Base-by-base conservation (phyloP, 2,113 vertebrate species). In the Columba livia region DNA sequence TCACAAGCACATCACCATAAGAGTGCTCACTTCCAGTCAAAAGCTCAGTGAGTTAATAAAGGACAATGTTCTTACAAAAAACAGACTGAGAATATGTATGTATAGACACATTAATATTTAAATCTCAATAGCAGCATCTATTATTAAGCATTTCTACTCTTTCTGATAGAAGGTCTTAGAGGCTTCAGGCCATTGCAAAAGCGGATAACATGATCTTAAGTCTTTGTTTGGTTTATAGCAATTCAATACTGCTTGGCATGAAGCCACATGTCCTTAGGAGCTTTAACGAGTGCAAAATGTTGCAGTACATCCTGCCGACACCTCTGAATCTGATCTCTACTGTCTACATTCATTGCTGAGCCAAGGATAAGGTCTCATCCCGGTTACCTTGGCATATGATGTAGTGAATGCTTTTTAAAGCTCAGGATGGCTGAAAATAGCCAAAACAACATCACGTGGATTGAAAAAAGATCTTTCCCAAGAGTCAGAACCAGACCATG, bases 21-120 rank as follows among this genome's bases (percentile, higher is more conserved):
- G 25, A 79, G n/a, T 47, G 58, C 38, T 85, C 65, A 71, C 24
- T 87, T 89, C 54, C 34, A 85, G 29, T 72, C 36, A 19, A 79
- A 85, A 94, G 47, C 51, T 57, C 42, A 60, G 51, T 60, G 47
- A 90, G 67, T 77, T 94, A 80, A 80, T 74, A 93, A 90, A 94
- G 10, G 38, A 80, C 64, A 93, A 67, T 47, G 32, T 78, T 89
- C 73, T 85, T 85, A 54, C n/a, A 80, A 29, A 91, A 79, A 96
- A 34, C 16, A 89, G 29, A 51, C 48, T 88, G 28, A 88, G 29
- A 80, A 91, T 83, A 80, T 60, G 19, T 71, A 94, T 44, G 29
- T 71, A 86, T 28, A 74, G 51, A 56, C 82, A 93, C 58, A 94
- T 91, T 78, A 88, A 91, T 88, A 94, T 95, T 97, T 97, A 94